Conservation (phyloP, 2,888 invertebrate species). For the Ennomos quercinarius region DNA sequence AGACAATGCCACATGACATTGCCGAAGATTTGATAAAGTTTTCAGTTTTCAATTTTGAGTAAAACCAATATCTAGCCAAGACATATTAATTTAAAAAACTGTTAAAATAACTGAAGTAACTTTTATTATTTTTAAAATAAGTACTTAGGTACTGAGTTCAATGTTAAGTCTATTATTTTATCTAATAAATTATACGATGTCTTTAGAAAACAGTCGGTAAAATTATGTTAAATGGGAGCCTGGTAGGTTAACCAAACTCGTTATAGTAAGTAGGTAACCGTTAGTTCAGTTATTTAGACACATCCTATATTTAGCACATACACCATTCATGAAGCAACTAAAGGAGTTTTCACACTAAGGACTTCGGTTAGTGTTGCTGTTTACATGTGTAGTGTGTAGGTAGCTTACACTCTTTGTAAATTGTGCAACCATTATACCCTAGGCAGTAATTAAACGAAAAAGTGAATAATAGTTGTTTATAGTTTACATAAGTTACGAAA, state of each 20-base stretch:
- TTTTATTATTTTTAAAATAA: neutral
- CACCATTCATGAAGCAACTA: conserved; percentile 69
- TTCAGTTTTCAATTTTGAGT: conserved; percentile 15
- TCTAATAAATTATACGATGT: too few relatives aligned
- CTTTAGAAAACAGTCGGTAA: too few relatives aligned
- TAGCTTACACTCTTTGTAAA: conserved; percentile 16
- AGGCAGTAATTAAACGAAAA: neutral
- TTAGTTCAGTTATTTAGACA: conserved; percentile 35
- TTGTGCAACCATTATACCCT: conserved; percentile 12
- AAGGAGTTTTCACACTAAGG: conserved; percentile 26
- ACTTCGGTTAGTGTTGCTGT: conserved; percentile 31
- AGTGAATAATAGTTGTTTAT: conserved; percentile 5
- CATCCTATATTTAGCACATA: conserved; percentile 51
- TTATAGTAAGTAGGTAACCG: neutral
- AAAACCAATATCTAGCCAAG: conserved; percentile 24
- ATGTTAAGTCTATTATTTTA: too few relatives aligned
- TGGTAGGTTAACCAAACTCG: too few relatives aligned
- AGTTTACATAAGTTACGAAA: neutral
- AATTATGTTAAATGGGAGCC: too few relatives aligned
- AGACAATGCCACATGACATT: too few relatives aligned
- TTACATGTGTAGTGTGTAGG: conserved; percentile 35
- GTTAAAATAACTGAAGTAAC: conserved; percentile 24
- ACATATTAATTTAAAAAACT: conserved; percentile 6
- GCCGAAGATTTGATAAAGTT: too few relatives aligned
- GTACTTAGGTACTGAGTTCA: too few relatives aligned